Evolutionary conservation across 2,797 vertebrate species (phyloP).

Genomic region (Hipposideros larvatus): DNA sequence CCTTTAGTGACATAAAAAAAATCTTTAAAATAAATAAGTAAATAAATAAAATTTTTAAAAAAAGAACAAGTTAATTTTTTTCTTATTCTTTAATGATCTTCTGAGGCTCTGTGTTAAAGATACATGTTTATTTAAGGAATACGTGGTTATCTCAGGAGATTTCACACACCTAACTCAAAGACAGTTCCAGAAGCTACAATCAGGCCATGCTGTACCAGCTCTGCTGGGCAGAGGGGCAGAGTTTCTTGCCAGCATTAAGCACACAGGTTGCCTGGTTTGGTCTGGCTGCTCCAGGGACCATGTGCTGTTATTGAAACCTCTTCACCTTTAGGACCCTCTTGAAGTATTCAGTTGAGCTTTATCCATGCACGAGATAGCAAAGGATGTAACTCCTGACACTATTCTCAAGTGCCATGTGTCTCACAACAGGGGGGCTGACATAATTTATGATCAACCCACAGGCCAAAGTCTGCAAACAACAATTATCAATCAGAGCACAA

Average conservation of each 20-base stretch:
- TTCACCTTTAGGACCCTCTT: not conserved
- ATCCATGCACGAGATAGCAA: not conserved
- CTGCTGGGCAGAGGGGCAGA: not conserved
- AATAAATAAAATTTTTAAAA: too few relatives aligned
- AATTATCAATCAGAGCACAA: not conserved
- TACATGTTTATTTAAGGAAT: not conserved
- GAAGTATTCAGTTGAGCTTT: not conserved
- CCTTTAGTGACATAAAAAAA: too few relatives aligned
- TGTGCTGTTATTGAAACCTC: not conserved
- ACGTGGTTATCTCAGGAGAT: not conserved
- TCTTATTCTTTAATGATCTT: not conserved
- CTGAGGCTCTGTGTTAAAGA: not conserved
- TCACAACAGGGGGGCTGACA: not conserved
- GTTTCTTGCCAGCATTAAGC: not conserved
- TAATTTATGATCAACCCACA: not conserved
- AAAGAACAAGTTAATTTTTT: not conserved
- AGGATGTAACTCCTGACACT: not conserved
- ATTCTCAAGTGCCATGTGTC: not conserved
- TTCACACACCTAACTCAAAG: not conserved
- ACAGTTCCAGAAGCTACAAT: not conserved
- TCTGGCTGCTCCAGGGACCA: not conserved
- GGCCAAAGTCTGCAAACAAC: not conserved
- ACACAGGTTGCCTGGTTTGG: not conserved
- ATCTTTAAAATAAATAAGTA: too few relatives aligned
- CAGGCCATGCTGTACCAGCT: fast-evolving